phyloP scores from a whole-genome alignment of 1,140 invertebrate genomes.

The Metopolophium dirhodum region DNA sequence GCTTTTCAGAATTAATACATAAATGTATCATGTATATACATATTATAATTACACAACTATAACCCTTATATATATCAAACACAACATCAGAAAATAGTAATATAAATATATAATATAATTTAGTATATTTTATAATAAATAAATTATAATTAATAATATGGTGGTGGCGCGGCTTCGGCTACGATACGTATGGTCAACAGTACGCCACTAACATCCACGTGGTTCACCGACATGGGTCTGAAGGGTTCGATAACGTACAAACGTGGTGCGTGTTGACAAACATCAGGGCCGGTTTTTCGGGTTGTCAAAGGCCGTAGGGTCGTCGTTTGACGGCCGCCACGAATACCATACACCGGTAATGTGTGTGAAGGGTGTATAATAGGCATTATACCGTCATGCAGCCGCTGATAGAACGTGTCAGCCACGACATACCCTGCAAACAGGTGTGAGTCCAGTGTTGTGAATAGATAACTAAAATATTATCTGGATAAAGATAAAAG shows the following conservation, averaged over 20 bases:
- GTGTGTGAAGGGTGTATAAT: background rate
- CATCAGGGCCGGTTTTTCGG: background rate
- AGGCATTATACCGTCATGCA: background rate
- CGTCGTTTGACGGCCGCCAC: background rate
- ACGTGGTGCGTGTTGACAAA: slow-evolving; percentile 30
- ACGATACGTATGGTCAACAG: slow-evolving; percentile 52
- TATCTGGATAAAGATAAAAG: too few species aligned
- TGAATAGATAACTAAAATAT: too few species aligned
- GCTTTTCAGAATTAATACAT: too few species aligned
- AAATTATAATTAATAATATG: too few species aligned
- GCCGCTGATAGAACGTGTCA: background rate
- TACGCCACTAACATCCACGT: background rate
- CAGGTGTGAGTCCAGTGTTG: background rate
- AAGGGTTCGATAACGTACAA: background rate
- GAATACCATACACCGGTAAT: background rate
- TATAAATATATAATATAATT: too few species aligned
- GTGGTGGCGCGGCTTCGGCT: too few species aligned
- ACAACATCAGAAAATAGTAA: too few species aligned
- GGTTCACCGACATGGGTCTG: background rate
- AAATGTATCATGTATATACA: too few species aligned
- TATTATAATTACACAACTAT: too few species aligned
- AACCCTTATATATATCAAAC: too few species aligned
- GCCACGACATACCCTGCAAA: background rate
- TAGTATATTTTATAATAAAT: too few species aligned
- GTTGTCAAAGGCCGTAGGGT: background rate